Evolutionary conservation across 2,113 vertebrate genomes (phyloP).

Genomic region (Ameiurus melas): DNA sequence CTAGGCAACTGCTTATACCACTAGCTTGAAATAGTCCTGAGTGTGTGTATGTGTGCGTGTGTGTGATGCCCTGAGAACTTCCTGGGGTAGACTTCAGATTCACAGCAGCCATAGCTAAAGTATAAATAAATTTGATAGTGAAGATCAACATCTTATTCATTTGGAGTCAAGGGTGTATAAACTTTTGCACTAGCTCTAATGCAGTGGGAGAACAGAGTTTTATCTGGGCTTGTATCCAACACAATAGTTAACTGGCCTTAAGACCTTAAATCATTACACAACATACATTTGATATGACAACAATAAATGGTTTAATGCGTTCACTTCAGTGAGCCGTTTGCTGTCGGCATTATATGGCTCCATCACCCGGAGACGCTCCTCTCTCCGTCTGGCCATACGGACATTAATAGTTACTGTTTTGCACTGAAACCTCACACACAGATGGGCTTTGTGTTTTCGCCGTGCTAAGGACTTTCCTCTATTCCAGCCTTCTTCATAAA

Average conservation of each 20-base stretch:
- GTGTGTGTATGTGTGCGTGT: not conserved
- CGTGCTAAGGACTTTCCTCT: slow-evolving; percentile 56
- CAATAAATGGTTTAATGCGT: slow-evolving; percentile 51
- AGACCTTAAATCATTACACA: slow-evolving; percentile 48
- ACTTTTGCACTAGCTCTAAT: slow-evolving; percentile 7
- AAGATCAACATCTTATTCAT: not conserved
- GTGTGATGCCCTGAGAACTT: not conserved
- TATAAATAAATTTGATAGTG: not conserved
- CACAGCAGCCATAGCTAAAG: not conserved
- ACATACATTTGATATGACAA: slow-evolving; percentile 50
- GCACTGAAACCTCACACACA: slow-evolving; percentile 60
- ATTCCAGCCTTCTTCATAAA: slow-evolving; percentile 63
- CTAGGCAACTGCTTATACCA: not conserved
- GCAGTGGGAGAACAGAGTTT: not conserved
- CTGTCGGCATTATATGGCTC: slow-evolving; percentile 40
- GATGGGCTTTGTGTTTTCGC: slow-evolving; percentile 64
- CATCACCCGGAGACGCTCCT: slow-evolving; percentile 38
- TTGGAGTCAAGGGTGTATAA: not conserved
- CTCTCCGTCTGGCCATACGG: slow-evolving; percentile 64
- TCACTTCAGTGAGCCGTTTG: slow-evolving; percentile 54
- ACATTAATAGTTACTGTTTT: slow-evolving; percentile 64
- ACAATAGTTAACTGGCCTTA: slow-evolving; percentile 45
- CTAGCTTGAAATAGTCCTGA: not conserved
- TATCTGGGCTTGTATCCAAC: slow-evolving; percentile 14
- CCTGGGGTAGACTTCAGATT: not conserved